phyloP scores from a whole-genome alignment of 2,797 vertebrate genomes.

The Vultur gryphus region DNA sequence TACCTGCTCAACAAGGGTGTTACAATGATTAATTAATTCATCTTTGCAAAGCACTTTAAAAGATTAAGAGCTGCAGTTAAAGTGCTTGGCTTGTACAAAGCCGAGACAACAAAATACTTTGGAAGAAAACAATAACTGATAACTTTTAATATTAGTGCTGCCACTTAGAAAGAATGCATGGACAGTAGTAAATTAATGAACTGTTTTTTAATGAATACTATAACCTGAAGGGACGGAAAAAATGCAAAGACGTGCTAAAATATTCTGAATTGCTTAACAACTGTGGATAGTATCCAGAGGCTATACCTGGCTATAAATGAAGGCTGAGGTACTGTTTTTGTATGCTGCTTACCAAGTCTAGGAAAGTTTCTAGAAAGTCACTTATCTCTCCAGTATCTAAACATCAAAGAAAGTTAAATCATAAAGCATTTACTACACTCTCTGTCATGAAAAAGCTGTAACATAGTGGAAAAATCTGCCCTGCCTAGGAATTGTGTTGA shows the following conservation, averaged over 20 bases:
- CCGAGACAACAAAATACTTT: conserved; percentile 55
- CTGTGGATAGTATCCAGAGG: not conserved
- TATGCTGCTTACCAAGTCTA: not conserved
- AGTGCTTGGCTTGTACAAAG: conserved; percentile 43
- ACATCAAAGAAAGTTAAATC: not conserved
- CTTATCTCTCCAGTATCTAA: not conserved
- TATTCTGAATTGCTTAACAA: not conserved
- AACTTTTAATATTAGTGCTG: conserved; percentile 26
- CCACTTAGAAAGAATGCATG: not conserved
- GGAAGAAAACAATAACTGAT: conserved; percentile 39
- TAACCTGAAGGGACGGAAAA: conserved; percentile 11
- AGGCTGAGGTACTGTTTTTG: not conserved
- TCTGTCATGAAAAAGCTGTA: not conserved
- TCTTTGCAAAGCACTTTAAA: conserved; percentile 30
- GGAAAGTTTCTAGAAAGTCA: not conserved
- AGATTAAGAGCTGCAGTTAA: conserved; percentile 52
- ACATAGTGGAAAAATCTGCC: not conserved
- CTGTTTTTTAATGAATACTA: not conserved
- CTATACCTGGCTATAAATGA: not conserved
- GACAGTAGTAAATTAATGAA: conserved; percentile 41
- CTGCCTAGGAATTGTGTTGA: not conserved
- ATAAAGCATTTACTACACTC: not conserved
- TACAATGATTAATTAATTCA: conserved; percentile 36
- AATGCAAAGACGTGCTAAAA: conserved; percentile 1
- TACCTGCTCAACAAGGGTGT: not conserved